These are phyloP conservation scores for Chydorus sphaericus DNA, from an alignment of 2,888 invertebrate genomes.

Conservation along the genomic window DNA sequence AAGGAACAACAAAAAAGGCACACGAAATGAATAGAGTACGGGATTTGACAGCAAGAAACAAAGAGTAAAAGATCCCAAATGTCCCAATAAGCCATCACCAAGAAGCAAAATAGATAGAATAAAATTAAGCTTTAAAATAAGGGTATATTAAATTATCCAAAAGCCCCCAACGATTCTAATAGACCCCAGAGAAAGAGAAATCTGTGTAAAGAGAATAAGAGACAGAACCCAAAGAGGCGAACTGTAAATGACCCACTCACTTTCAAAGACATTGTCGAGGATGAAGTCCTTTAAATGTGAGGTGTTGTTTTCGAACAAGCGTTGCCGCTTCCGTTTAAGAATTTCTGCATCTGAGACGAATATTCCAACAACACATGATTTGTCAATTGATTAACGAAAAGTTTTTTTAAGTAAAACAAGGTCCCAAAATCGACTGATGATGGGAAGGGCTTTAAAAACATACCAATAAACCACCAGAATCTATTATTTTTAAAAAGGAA, in stretches of 20 bases:
- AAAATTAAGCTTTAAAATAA: no score
- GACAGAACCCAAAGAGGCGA: no score
- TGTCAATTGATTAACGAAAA: slow-evolving; percentile 14
- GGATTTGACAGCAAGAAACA: no score
- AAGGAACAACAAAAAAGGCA: neutral
- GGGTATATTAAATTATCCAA: no score
- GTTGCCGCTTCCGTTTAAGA: slow-evolving; percentile 43
- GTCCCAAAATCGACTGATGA: neutral
- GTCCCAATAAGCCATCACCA: no score
- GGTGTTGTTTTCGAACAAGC: slow-evolving; percentile 34
- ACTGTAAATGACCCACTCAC: no score
- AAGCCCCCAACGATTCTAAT: no score
- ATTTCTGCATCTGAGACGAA: slow-evolving; percentile 41
- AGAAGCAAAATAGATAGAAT: no score
- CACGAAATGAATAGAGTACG: no score
- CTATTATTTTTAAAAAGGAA: no score
- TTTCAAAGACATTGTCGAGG: slow-evolving; percentile 15
- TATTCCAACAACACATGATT: slow-evolving; percentile 16
- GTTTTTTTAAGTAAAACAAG: slow-evolving; percentile 6
- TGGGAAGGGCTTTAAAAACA: neutral
- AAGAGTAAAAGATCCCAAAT: no score
- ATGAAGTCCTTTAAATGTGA: slow-evolving; percentile 17
- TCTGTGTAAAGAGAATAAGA: neutral
- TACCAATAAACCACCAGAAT: neutral
- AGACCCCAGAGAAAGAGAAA: no score